A percentile compares a stretch with the other conserved stretches of the same genome.
These are phyloP conservation scores for Ciona savignyi DNA, from an alignment of 23 tunicate genomes.

Conservation along the genomic window DNA sequence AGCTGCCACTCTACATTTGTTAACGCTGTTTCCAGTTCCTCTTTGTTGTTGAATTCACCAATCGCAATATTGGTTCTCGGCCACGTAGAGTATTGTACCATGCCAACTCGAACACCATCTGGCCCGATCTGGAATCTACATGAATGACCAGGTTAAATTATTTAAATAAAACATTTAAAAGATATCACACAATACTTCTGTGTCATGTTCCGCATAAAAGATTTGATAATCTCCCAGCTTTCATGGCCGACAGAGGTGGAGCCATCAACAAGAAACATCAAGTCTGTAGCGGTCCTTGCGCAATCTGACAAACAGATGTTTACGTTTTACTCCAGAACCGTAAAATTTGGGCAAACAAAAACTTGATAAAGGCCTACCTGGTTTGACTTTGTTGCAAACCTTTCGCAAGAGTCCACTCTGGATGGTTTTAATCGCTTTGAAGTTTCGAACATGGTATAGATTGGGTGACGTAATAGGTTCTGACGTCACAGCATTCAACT, in stretches of 20 bases:
- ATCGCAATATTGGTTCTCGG: conserved; percentile 53
- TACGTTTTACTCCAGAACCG: not conserved
- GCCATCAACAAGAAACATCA: conserved; percentile 65
- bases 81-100: conserved; percentile 61
- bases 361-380: conserved; percentile 18
- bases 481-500: conserved; percentile 30
- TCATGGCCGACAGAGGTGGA: conserved; percentile 65
- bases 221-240: conserved; percentile 54
- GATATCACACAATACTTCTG: conserved; percentile 22
- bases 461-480: conserved; percentile 22
- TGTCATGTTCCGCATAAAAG: conserved; percentile 72
- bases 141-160: not conserved
- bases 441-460: conserved; percentile 54
- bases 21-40: conserved; percentile 39
- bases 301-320: conserved; percentile 24
- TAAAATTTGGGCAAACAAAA: not conserved
- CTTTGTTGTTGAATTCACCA: conserved; percentile 40
- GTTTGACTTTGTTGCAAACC: conserved; percentile 56
- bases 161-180: not conserved
- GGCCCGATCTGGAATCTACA: conserved; percentile 59
- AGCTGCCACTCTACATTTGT: conserved; percentile 38
- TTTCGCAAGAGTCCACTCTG: conserved; percentile 59
- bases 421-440: conserved; percentile 39
- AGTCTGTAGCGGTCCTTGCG: conserved; percentile 59
- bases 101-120: conserved; percentile 56